These are phyloP conservation scores for Sminthurides aquaticus DNA, from an alignment of 2,888 invertebrate species.

Conservation along the genomic window DNA sequence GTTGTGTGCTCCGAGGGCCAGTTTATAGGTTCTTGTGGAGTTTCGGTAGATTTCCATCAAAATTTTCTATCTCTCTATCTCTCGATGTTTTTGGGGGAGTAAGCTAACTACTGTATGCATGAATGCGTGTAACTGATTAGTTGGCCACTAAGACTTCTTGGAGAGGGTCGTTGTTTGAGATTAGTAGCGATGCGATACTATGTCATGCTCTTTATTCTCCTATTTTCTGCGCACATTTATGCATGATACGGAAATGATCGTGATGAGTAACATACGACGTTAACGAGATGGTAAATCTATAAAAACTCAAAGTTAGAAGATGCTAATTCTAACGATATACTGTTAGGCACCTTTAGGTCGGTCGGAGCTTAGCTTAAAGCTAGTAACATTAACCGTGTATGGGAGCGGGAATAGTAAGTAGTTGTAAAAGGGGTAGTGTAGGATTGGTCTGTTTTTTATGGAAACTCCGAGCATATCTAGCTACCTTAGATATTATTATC, in stretches of 20 bases:
- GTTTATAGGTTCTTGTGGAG: neutral
- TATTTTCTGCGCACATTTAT: neutral
- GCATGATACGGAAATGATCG: neutral
- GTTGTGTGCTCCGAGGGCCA: too few species aligned
- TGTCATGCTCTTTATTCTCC: too few species aligned
- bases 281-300: too few species aligned
- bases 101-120: neutral
- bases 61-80: too few species aligned
- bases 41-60: neutral
- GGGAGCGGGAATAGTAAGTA: too few species aligned
- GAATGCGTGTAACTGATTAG: neutral
- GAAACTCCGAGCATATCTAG: neutral
- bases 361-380: too few species aligned
- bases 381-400: too few species aligned
- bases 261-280: neutral
- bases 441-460: too few species aligned
- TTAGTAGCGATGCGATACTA: neutral
- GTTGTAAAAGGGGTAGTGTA: too few species aligned
- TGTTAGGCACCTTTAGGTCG: too few species aligned
- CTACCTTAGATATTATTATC: neutral
- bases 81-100: too few species aligned
- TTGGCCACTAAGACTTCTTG: neutral
- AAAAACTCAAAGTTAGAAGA: neutral
- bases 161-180: neutral
- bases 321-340: neutral